Conservation (phyloP, 2,888 invertebrate genomes). For the Psylliodes chrysocephalus region DNA sequence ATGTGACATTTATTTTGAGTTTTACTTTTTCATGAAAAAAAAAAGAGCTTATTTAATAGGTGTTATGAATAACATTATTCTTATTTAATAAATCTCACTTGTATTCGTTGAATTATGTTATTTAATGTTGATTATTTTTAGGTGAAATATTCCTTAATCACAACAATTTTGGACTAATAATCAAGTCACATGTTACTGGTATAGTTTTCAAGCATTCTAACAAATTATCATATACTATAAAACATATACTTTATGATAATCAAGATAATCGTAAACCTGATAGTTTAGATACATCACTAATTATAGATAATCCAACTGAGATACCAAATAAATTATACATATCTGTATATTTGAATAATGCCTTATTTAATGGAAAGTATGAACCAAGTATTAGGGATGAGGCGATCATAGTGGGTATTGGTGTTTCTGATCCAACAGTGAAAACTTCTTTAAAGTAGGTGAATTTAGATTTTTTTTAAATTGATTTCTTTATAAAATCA, state of each 20-base stretch:
- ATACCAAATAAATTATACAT: constrained; percentile 35
- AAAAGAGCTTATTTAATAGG: too few species aligned
- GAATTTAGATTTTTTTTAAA: too few species aligned
- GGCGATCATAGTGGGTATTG: constrained; percentile 68
- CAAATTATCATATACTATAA: constrained; percentile 49
- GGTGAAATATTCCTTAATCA: constrained; percentile 39
- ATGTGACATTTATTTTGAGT: too few species aligned
- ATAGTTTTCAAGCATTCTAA: constrained; percentile 59
- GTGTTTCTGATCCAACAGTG: constrained; percentile 64
- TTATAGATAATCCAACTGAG: constrained; percentile 25
- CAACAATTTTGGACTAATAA: constrained; percentile 65
- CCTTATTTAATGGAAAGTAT: constrained; percentile 45
- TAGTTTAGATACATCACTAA: constrained; percentile 35
- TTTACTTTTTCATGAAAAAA: too few species aligned
- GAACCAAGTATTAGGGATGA: constrained; percentile 27
- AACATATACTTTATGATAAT: constrained; percentile 2
- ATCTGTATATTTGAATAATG: constrained; percentile 45
- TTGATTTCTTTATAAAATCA: too few species aligned
- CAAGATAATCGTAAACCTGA: not conserved
- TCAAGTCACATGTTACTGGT: constrained; percentile 65
- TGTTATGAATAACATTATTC: too few species aligned
- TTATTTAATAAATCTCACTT: too few species aligned
- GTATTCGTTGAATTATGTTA: too few species aligned
- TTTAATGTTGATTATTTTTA: not conserved
- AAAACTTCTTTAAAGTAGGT: constrained; percentile 52